Evolutionary conservation across 53 echinoderm and acorn worm species (phyloP), one percentile per base, ranked within the genome.

Genomic region (Holothuria scabra): DNA sequence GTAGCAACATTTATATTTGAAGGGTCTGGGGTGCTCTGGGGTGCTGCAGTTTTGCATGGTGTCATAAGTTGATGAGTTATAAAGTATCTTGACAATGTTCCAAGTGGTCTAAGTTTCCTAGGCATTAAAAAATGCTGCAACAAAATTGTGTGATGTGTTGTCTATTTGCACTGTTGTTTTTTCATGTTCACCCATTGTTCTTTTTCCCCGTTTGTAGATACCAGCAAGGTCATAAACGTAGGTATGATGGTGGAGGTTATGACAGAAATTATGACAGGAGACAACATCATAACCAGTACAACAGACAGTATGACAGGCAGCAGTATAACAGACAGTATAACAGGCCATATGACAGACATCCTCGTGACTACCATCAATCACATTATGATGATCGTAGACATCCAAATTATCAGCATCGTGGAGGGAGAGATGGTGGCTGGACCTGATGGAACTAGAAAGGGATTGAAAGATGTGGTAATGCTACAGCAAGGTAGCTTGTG

Each of bases 161-260:
- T 4, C 20, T 69, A 28, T 65, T 22, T 38, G 10, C 9, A 12
- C 4, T 0, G 38, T 10, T 19, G 12, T 41, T 46, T n/a, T 24
- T 24, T 2, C 37, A 46, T 72, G 3, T 48, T 28, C 29, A 65
- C 16, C n/a, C 20, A 14, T 28, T 28, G 13, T 5, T 3, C 31
- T 29, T 65, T 28, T 14, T 24, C 24, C 23, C 26, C 2, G 2
- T 72, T 28, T 38, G 25, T 25, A 72, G 72, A 12, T 48, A 72
- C 46, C 25, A 25, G 46, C 44, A 72, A 72, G 72, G 72, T 24
- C 46, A 72, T 2, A 72, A 71, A 71, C 41, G 71, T 24, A 21
- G 71, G 20, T 71, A 71, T 24, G 71, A 71, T 31, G 67, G 37
- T 20, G 46, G 72, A 44, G 28, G 46, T 46, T 48, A 72, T 26